These are phyloP conservation scores for Galleria mellonella DNA, from an alignment of 1,140 invertebrate species.

Conservation along the genomic window DNA sequence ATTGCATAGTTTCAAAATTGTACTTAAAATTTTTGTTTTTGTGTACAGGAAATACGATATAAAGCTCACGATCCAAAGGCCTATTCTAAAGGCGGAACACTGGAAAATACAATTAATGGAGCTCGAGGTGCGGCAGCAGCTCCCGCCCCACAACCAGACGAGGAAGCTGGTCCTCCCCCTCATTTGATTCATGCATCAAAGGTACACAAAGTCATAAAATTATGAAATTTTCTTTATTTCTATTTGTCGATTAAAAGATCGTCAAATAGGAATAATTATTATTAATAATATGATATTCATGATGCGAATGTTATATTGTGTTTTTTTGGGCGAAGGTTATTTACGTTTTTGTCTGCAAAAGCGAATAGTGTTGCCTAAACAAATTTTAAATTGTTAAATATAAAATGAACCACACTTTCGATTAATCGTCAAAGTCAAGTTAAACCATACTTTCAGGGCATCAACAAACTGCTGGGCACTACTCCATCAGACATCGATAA, in stretches of 20 bases:
- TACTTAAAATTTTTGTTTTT: conserved; percentile 74
- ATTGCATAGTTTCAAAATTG: no score
- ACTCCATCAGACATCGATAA: conserved; percentile 97
- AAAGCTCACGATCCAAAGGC: conserved; percentile 94
- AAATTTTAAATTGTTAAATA: no score
- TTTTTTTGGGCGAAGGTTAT: background rate
- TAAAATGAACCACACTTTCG: background rate
- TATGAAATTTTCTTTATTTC: no score
- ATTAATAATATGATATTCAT: no score
- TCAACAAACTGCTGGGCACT: conserved; percentile 91
- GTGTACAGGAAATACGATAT: conserved; percentile 91
- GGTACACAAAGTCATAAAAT: conserved; percentile 54
- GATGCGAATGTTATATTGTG: conserved; percentile 9
- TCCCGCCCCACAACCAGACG: conserved; percentile 69
- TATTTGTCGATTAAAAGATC: no score
- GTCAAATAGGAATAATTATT: no score
- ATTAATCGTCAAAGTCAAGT: conserved; percentile 27
- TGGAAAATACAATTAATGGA: conserved; percentile 92
- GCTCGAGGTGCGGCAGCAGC: conserved; percentile 69
- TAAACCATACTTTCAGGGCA: conserved; percentile 75
- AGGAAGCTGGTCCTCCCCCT: conserved; percentile 78
- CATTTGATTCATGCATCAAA: conserved; percentile 86
- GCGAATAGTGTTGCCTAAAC: no score
- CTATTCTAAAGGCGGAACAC: conserved; percentile 89
- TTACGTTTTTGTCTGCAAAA: no score